These are phyloP conservation scores for Anas platyrhynchos DNA, from an alignment of 2,113 vertebrate genomes.

Conservation along the genomic window DNA sequence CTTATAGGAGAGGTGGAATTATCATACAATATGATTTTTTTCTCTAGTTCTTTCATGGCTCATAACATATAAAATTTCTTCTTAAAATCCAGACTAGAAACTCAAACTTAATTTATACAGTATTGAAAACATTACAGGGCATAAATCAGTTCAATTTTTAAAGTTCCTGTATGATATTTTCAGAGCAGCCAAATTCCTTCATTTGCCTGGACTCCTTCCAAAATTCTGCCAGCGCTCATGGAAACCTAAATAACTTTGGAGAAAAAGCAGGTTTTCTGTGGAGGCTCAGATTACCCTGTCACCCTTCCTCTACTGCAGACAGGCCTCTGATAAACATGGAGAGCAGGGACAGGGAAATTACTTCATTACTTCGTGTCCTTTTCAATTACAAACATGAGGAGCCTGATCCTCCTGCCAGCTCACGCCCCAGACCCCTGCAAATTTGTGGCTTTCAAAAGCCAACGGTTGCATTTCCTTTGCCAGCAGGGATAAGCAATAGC, in stretches of 20 bases:
- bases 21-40: conserved; percentile 61
- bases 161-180: conserved; percentile 77
- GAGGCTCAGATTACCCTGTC: conserved; percentile 78
- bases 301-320: conserved; percentile 77
- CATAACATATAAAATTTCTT: conserved; percentile 74
- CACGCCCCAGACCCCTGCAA: conserved; percentile 49
- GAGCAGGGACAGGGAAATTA: conserved; percentile 84
- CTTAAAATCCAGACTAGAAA: conserved; percentile 71
- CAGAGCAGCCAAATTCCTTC: conserved; percentile 75
- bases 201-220: conserved; percentile 78
- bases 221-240: conserved; percentile 77
- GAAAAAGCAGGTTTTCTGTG: conserved; percentile 82
- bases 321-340: conserved; percentile 79
- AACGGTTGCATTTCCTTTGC: conserved; percentile 61
- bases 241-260: conserved; percentile 84
- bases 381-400: conserved; percentile 80
- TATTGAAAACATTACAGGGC: conserved; percentile 82
- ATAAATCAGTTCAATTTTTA: conserved; percentile 82
- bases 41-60: conserved; percentile 69
- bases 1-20: conserved; percentile 56
- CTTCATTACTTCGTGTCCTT: conserved; percentile 83
- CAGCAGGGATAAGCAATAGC: conserved; percentile 46
- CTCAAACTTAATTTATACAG: conserved; percentile 80
- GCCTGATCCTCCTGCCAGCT: conserved; percentile 68
- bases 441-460: conserved; percentile 73